These are phyloP conservation scores for Macrostomum cliftonense DNA, from an alignment of 2,888 invertebrate species.

Conservation along the genomic window DNA sequence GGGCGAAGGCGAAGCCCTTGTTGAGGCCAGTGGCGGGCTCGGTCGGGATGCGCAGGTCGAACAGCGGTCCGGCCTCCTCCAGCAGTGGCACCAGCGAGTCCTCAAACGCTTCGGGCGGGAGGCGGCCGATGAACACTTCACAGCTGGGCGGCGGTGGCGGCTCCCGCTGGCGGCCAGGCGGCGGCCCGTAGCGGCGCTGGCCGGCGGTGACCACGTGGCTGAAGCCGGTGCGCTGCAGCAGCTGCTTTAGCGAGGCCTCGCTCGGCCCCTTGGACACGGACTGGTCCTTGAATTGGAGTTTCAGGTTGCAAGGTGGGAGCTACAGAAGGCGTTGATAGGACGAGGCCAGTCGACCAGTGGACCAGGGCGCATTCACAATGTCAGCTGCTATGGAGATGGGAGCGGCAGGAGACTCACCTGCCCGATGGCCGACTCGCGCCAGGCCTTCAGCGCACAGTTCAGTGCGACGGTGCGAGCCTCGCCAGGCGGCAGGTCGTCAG, in stretches of 20 bases:
- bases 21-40: constrained; percentile 78
- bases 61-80: constrained; percentile 53
- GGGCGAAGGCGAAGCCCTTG: constrained; percentile 4
- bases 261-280: constrained; percentile 52
- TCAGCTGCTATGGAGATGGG: too few relatives aligned
- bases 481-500: too few relatives aligned
- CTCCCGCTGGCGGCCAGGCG: constrained; percentile 80
- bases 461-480: too few relatives aligned
- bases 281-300: too few relatives aligned
- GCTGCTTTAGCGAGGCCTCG: constrained; percentile 83
- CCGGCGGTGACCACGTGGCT: constrained; percentile 85
- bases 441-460: too few relatives aligned
- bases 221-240: constrained; percentile 84
- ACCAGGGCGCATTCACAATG: too few relatives aligned
- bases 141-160: constrained; percentile 44
- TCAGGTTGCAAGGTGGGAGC: too few relatives aligned
- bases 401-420: too few relatives aligned
- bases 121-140: constrained; percentile 72
- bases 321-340: too few relatives aligned
- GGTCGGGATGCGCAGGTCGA: constrained; percentile 99
- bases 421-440: too few relatives aligned
- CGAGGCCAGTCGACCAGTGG: too few relatives aligned
- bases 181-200: constrained; percentile 95
- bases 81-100: constrained; percentile 93
- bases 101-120: constrained; percentile 95